Evolutionary conservation across 1,140 invertebrate genomes (phyloP), one percentile per base, ranked within the genome.

Genomic region (Diprion similis): DNA sequence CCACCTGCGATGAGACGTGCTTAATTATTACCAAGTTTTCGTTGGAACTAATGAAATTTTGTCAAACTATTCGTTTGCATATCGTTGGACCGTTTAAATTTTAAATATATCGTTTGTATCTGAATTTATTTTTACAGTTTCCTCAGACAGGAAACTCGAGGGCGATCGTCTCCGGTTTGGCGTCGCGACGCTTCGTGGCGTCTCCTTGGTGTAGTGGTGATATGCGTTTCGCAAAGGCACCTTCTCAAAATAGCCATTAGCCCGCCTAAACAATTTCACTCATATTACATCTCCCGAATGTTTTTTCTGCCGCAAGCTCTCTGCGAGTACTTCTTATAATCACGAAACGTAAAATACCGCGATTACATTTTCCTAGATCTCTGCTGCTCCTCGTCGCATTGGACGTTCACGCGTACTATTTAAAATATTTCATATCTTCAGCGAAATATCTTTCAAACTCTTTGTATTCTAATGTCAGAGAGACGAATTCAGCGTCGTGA

Each of bases 201-300:
- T 81, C 80, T 81, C 80, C 81, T 81, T 82, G 78, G 82, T 81
- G 76, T 11, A 18, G 77, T 82, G 78, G 82, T 81, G 77, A 81
- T 75, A 13, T 18, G 76, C 80, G 82, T 88, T 88, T 88, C 86
- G 86, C 85, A 87, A 88, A 88, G 85, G 86, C 86, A 87, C 86
- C 85, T 88, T 88, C 86, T 88, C 83, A 82, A 88, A 88, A 89
- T 88, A 88, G 86, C 87, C 87, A 88, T 88, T 88, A 88, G 86
- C 87, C 86, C 85, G 84, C 85, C 86, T 83, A 89, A 89, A 89
- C 87, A 87, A 88, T 88, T 88, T 88, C 85, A 85, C 82, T 87
- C 86, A 81, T 79, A 88, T 88, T 88, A 87, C 87, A 48, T 82
- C 76, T 76, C 83, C 78, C 76, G 78, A 66, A 19, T 67, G 6